Evolutionary conservation across 2,113 vertebrate genomes (phyloP), one percentile per base, ranked within the genome.

Genomic region (Pseudorasbora parva): DNA sequence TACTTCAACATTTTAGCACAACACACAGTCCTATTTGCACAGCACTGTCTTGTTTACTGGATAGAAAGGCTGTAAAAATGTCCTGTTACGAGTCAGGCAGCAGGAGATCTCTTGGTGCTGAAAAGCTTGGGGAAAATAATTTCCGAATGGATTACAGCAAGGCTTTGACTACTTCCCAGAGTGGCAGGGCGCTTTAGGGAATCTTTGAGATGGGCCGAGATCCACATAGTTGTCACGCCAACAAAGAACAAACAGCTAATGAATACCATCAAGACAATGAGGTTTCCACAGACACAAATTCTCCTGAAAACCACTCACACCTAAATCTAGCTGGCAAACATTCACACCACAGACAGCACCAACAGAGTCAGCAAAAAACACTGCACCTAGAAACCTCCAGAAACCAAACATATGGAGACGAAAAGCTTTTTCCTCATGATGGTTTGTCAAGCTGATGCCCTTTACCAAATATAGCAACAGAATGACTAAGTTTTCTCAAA

Each of bases 181-280:
- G 27, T 27, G 57, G 49, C 33, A 68, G 19, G 25, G 23, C 71
- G 47, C 21, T 3, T 51, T 60, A 14, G 51, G 68, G 81, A 51
- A 37, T 54, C 60, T 66, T 51, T 15, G 30, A 11, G 47, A 1
- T 25, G 75, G n/a, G 47, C 75, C 5, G 17, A 71, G 37, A 43
- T 21, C 27, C 30, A 62, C 78, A 81, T 77, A 37, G 71, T 64
- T 27, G 64, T 73, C 85, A 82, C 23, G 27, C 66, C 85, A 51
- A 81, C 82, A 71, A 77, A 57, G 19, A 57, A 78, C 78, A 75
- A 87, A 81, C 37, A 37, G 72, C 30, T 82, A 71, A 84, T 56
- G 78, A 60, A 47, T 82, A 41, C 49, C 37, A 8, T 30, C 6
- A 66, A 84, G 43, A 69, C 33, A 78, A 82, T 78, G 59, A 25